Base-by-base conservation (phyloP, 2,113 vertebrate genomes). In the Castor canadensis region DNA sequence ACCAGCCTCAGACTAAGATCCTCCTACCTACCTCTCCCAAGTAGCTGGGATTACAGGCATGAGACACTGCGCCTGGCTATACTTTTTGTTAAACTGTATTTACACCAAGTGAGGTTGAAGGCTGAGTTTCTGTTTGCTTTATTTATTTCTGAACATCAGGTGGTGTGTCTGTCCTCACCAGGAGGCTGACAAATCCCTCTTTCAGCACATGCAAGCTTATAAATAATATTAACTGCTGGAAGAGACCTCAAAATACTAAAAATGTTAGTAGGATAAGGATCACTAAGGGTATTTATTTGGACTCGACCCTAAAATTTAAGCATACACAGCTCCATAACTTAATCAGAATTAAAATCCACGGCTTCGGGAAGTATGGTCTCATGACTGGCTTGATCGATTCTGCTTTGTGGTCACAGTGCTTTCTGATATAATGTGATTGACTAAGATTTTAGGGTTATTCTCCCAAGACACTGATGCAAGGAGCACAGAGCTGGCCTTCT, bases 351-450 rank as follows among this genome's bases (percentile, higher is more conserved):
- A 47, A 49, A 28, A 60, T 28, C 45, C 32, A 9, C 6, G 32
- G 11, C 9, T 43, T 54, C 9, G 30, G 30, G 52, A 56, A 5
- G 28, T 8, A 3, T 26, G 35, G 9, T 3, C 17, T 7, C 45
- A 1, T 0, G 9, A 10, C 20, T 5, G 16, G 9, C 10, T 15
- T 20, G 22, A 5, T n/a, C 17, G 5, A 19, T 15, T 9, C 10
- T 30, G 1, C 5, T 35, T 35, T 84, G 24, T 24, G 5, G n/a
- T 40, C 1, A 9, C 24, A 32, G 43, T 35, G 28, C 24, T 13
- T 56, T 28, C 64, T 19, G 19, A 35, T 15, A 15, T 6, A 32
- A 40, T 7, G 47, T 19, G 73, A 35, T 13, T 15, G 24, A 56
- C 32, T 9, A 19, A 20, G 40, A 19, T 30, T 30, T 20, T 67